Percentiles rank a stretch among this genome's conserved stretches.
These are phyloP conservation scores for Mantis religiosa DNA, from an alignment of 2,888 invertebrate species.

Conservation along the genomic window DNA sequence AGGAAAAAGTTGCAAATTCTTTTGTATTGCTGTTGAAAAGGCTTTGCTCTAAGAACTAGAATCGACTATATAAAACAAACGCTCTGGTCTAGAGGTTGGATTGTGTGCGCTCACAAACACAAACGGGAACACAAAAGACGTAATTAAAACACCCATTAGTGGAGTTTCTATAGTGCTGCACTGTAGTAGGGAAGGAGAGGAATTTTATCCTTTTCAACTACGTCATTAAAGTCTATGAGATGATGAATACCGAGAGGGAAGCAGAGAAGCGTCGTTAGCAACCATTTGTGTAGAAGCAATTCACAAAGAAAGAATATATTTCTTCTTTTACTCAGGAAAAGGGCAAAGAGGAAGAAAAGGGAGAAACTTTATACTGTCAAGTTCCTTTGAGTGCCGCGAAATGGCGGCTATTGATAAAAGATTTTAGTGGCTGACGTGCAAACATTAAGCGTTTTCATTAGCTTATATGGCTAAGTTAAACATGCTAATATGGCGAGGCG, in stretches of 20 bases:
- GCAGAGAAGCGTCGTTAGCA: neutral
- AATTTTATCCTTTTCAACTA: neutral
- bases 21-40: neutral
- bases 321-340: neutral
- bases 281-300: neutral
- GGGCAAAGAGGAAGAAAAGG: neutral
- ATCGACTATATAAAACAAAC: neutral
- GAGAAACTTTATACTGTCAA: neutral
- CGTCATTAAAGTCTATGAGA: neutral
- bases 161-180: neutral
- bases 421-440: neutral
- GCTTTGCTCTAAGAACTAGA: neutral
- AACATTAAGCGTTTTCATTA: neutral
- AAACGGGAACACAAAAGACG: neutral
- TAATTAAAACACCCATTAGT: neutral
- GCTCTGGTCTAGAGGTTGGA: neutral
- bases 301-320: neutral
- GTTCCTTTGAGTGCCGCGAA: neutral
- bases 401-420: neutral
- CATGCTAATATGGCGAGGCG: too few relatives aligned
- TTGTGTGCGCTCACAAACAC: neutral
- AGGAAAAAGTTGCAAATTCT: neutral
- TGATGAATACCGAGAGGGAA: neutral
- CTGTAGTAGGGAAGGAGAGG: neutral
- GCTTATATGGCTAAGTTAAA: neutral